These are phyloP conservation scores for Acrocyrtus sp. DNA, from an alignment of 2,888 invertebrate genomes.

Conservation along the genomic window DNA sequence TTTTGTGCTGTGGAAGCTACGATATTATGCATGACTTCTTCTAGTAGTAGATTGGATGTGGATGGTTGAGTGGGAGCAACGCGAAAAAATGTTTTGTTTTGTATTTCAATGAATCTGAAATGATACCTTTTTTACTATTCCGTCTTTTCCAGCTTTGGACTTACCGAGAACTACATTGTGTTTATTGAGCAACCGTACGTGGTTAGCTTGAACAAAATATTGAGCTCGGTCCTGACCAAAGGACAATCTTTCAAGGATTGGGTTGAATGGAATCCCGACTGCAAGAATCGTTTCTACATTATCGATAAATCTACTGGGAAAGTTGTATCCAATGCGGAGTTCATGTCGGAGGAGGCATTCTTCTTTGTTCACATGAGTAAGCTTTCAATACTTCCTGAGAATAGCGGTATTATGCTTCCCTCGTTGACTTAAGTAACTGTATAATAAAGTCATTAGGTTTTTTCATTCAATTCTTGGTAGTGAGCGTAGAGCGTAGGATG, in stretches of 20 bases:
- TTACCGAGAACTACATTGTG: conserved; percentile 69
- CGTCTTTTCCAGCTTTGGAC: conserved; percentile 69
- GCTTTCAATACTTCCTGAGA: neutral
- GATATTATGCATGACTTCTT: too few species aligned
- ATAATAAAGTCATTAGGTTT: conserved; percentile 38
- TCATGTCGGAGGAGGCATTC: conserved; percentile 67
- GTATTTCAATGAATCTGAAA: too few species aligned
- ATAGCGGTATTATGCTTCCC: neutral
- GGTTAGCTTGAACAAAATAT: conserved; percentile 66
- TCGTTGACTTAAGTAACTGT: conserved; percentile 24
- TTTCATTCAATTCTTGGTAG: too few species aligned
- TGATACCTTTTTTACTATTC: too few species aligned
- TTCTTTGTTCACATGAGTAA: conserved; percentile 69
- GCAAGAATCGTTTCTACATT: conserved; percentile 66
- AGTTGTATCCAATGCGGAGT: conserved; percentile 64
- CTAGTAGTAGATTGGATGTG: too few species aligned
- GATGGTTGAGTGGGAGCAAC: too few species aligned
- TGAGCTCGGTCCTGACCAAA: conserved; percentile 65
- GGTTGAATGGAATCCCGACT: conserved; percentile 67
- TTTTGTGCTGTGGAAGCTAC: too few species aligned
- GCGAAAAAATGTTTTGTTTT: too few species aligned
- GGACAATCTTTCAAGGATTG: conserved; percentile 66
- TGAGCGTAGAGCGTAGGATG: too few species aligned
- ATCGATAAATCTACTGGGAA: conserved; percentile 66
- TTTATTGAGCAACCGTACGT: conserved; percentile 69